Conservation (phyloP, 2,797 vertebrate genomes). For the Cephalopachus bancanus region DNA sequence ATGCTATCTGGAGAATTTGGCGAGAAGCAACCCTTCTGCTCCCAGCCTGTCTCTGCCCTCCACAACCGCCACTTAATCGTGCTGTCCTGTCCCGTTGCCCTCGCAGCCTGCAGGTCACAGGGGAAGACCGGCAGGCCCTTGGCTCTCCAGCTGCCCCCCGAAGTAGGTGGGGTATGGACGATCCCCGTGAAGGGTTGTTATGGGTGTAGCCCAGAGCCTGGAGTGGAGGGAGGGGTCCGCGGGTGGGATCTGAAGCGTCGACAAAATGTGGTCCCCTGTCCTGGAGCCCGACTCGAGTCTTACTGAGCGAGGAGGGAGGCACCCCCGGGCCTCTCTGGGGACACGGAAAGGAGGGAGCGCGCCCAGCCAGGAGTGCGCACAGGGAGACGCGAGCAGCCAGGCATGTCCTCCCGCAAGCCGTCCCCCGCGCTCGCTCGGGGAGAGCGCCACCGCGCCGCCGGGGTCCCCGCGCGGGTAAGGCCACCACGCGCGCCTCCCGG, state of each 20-base stretch:
- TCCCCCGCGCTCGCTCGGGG: conserved; percentile 83
- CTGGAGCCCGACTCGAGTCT: neutral
- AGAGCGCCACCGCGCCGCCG: conserved; percentile 84
- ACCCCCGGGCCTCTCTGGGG: neutral
- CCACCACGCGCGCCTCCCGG: neutral
- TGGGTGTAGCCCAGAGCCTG: conserved; percentile 66
- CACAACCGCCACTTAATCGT: neutral
- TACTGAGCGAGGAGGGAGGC: conserved; percentile 64
- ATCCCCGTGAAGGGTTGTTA: conserved; percentile 24
- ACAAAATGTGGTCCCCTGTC: conserved; percentile 84
- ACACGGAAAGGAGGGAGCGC: conserved; percentile 31
- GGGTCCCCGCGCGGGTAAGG: conserved; percentile 87
- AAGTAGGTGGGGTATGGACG: neutral
- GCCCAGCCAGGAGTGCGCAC: conserved; percentile 53
- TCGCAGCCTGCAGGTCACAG: neutral
- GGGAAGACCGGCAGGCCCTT: neutral
- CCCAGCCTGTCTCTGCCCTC: too few relatives aligned
- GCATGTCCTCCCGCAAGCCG: conserved; percentile 87
- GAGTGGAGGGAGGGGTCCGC: conserved; percentile 73
- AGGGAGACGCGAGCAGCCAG: neutral
- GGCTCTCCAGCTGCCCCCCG: neutral
- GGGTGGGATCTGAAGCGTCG: conserved; percentile 80
- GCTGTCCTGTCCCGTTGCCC: neutral
- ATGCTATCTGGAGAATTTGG: neutral
- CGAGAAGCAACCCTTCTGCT: neutral